Evolutionary conservation across 2,797 vertebrate genomes (phyloP), one percentile per base, ranked within the genome.

Genomic region (Tragopan temminckii): DNA sequence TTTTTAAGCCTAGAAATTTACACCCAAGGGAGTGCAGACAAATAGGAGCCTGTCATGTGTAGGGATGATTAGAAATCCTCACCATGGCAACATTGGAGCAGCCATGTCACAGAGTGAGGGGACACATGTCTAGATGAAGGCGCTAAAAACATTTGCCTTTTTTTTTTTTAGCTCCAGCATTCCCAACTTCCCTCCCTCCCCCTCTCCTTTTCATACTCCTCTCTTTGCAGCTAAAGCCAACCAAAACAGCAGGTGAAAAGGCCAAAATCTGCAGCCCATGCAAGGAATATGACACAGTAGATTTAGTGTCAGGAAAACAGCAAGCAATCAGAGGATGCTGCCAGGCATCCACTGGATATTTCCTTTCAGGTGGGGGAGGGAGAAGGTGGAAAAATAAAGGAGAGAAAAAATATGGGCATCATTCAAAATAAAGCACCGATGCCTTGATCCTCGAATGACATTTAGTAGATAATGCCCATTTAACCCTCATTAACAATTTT

Each of bases 31-130:
- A 98, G 97, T 97, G 97, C 98, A 98, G 98, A 98, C 98, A 98
- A 98, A 98, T 98, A 98, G 98, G 98, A 98, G 98, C 97, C 98
- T 98, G 98, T 98, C 98, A 98, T 98, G 98, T 98, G 98, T 97
- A 98, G 98, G 98, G 98, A 98, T 98, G 98, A 98, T 98, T 98
- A 98, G 98, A 98, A 98, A 98, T 98, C 98, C 98, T 99, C 98
- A 98, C 99, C 99, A 99, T 99, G 98, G 99, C 98, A 99, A 99
- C 99, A 98, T 97, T 98, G 98, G 98, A 98, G 98, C 98, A 98
- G 98, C 98, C 98, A 98, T 98, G 98, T 98, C 98, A 98, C 97
- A 98, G 98, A 98, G 98, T 97, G 98, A 98, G 98, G 98, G 98
- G 98, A 98, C 98, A 98, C 98, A 98, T 98, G 98, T 98, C 98